Percentiles rank a stretch among this genome's conserved stretches.
Evolutionary conservation across 2,888 invertebrate species (phyloP).

Genomic region (Nudaria mundana): DNA sequence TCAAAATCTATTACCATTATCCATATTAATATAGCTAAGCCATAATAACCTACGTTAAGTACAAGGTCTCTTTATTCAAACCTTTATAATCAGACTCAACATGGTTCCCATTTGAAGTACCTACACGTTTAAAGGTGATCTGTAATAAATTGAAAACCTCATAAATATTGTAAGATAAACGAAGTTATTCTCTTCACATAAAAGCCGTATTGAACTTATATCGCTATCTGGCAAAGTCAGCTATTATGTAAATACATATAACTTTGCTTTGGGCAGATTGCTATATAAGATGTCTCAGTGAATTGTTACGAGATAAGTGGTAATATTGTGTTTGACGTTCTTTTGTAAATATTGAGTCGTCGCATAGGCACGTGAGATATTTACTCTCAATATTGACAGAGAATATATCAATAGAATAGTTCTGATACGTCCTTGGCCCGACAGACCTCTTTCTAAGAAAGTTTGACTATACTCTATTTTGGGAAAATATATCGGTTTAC

Average conservation of each 20-base stretch:
- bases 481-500: constrained; percentile 12
- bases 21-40: no score
- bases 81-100: no score
- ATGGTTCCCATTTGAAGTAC: no score
- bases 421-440: constrained; percentile 63
- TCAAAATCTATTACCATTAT: no score
- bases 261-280: constrained; percentile 53
- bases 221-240: constrained; percentile 61
- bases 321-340: constrained; percentile 75
- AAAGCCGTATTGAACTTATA: constrained; percentile 54
- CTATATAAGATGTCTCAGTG: constrained; percentile 58
- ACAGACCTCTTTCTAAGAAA: constrained; percentile 49
- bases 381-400: constrained; percentile 71
- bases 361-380: constrained; percentile 74
- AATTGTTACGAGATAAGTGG: constrained; percentile 76
- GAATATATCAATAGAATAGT: constrained; percentile 67
- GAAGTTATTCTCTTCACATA: constrained; percentile 47
- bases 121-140: constrained; percentile 45
- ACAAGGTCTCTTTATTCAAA: no score
- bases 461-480: constrained; percentile 22
- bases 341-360: constrained; percentile 71
- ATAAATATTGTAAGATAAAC: constrained; percentile 59
- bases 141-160: constrained; percentile 51
- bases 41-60: no score
- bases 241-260: constrained; percentile 39